Evolutionary conservation across 2,888 invertebrate species (phyloP).

Genomic region (Exephanes ischioxanthus): DNA sequence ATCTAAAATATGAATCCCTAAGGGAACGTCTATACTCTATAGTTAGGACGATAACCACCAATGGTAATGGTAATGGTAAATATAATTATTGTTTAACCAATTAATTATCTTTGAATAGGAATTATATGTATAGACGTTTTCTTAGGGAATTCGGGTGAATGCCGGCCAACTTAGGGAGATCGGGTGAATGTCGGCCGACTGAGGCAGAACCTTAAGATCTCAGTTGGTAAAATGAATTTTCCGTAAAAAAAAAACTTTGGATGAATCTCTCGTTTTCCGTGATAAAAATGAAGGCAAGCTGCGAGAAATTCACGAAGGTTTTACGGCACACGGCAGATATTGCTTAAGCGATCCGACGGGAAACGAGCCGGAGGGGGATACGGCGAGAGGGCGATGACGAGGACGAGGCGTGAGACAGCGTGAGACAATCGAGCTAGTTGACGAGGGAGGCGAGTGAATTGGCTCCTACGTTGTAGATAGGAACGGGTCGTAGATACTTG

Average conservation of each 20-base stretch:
- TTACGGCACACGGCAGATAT: slow-evolving; percentile 29
- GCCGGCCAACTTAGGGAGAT: no score
- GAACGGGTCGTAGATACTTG: slow-evolving; percentile 41
- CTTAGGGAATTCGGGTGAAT: no score
- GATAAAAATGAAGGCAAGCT: slow-evolving; percentile 50
- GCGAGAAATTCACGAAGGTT: slow-evolving; percentile 52
- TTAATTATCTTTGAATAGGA: no score
- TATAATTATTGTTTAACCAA: no score
- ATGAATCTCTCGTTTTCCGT: slow-evolving; percentile 18
- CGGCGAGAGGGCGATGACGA: slow-evolving; percentile 53
- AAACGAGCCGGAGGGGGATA: slow-evolving; percentile 27
- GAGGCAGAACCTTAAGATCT: no score
- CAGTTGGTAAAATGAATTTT: no score
- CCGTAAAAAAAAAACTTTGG: neutral
- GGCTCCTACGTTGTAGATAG: slow-evolving; percentile 45
- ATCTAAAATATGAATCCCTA: no score
- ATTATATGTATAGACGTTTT: no score
- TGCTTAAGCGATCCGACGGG: slow-evolving; percentile 57
- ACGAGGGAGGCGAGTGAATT: slow-evolving; percentile 63
- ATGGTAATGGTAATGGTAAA: no score
- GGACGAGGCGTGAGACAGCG: slow-evolving; percentile 63
- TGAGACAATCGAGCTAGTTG: slow-evolving; percentile 65
- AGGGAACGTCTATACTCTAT: no score
- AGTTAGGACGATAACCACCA: no score
- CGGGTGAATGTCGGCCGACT: no score